Conservation (phyloP, 2,113 vertebrate genomes). For the Pachypanchax playfairii region DNA sequence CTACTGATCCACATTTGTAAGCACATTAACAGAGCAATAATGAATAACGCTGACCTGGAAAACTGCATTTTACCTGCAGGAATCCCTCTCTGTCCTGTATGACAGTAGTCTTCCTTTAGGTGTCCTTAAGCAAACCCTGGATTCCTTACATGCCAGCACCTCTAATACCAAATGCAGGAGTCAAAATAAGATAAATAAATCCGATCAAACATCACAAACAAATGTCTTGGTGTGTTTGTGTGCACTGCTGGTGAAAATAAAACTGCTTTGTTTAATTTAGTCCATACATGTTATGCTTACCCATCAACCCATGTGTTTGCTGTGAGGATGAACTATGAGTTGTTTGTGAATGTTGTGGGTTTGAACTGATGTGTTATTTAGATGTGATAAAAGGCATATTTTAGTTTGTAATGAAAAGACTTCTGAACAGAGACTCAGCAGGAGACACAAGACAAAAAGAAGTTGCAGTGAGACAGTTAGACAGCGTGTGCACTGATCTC, state of each 20-base stretch:
- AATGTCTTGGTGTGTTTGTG: neutral
- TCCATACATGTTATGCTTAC: neutral
- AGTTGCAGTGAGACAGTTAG: slow-evolving; percentile 3
- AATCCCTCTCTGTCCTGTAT: slow-evolving; percentile 25
- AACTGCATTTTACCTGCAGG: slow-evolving; percentile 24
- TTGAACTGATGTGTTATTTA: slow-evolving; percentile 25
- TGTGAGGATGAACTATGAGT: neutral
- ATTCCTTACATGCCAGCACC: slow-evolving; percentile 18
- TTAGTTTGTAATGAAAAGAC: slow-evolving; percentile 48
- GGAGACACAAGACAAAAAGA: slow-evolving; percentile 21
- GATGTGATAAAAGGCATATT: slow-evolving; percentile 45
- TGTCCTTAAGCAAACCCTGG: slow-evolving; percentile 30
- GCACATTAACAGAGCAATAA: slow-evolving; percentile 1
- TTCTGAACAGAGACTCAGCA: slow-evolving; percentile 34
- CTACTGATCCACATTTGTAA: slow-evolving; percentile 22
- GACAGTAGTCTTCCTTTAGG: slow-evolving; percentile 41
- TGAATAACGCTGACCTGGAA: slow-evolving; percentile 8
- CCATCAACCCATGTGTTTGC: neutral
- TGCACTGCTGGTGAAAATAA: neutral
- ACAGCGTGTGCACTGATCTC: slow-evolving; percentile 19
- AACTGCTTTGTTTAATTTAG: neutral
- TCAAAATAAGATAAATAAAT: slow-evolving; percentile 2
- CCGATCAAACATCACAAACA: neutral
- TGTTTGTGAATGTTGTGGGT: neutral
- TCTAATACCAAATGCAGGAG: slow-evolving; percentile 11